phyloP scores from a whole-genome alignment of 2,888 invertebrate species.

The Apamea anceps region DNA sequence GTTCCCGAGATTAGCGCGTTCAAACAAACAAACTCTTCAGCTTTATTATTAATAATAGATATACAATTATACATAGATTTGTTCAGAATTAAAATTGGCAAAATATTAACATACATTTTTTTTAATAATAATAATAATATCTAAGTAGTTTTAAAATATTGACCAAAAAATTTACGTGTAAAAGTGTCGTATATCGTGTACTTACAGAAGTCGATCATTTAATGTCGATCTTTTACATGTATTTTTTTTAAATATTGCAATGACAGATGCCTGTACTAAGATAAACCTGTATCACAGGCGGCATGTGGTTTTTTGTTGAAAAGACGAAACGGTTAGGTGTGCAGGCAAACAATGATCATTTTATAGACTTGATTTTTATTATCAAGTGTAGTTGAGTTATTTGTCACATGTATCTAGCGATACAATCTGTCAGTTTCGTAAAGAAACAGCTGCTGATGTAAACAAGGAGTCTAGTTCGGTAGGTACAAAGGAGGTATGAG shows the following conservation, averaged over 20 bases:
- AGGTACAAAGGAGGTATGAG: not conserved
- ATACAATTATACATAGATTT: too few relatives aligned
- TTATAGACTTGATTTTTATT: not conserved
- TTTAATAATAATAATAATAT: too few relatives aligned
- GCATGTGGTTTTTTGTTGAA: not conserved
- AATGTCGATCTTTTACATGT: too few relatives aligned
- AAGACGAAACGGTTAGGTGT: not conserved
- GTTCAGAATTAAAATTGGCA: not conserved
- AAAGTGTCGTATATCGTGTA: too few relatives aligned
- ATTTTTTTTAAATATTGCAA: too few relatives aligned
- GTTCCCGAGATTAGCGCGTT: too few relatives aligned
- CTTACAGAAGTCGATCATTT: too few relatives aligned
- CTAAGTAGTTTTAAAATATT: too few relatives aligned
- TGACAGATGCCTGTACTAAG: too few relatives aligned
- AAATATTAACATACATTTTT: not conserved
- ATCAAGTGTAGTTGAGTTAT: not conserved
- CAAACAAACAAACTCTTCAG: too few relatives aligned
- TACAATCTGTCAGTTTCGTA: not conserved
- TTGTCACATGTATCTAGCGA: constrained; percentile 6
- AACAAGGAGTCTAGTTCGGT: not conserved
- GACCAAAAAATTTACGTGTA: too few relatives aligned
- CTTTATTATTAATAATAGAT: too few relatives aligned
- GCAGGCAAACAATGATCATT: not conserved
- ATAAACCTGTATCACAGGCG: not conserved
- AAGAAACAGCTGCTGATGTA: not conserved